A percentile compares a stretch with the other conserved stretches of the same genome.
Evolutionary conservation across 1,140 invertebrate genomes (phyloP).

Genomic region (Liolophura sinensis): DNA sequence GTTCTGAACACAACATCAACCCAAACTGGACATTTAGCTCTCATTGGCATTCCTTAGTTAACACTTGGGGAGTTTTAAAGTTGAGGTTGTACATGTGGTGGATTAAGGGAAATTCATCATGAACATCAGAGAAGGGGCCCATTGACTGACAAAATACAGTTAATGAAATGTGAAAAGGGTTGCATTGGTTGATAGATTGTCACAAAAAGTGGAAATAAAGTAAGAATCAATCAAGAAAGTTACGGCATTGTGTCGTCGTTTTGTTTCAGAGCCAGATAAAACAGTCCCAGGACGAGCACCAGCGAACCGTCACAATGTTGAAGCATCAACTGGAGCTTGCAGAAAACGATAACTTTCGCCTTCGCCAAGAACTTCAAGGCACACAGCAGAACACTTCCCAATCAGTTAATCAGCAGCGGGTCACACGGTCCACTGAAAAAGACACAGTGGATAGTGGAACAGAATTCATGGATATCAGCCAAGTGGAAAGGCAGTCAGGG

Average conservation of each 20-base stretch:
- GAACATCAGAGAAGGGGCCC: no score
- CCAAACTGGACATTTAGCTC: no score
- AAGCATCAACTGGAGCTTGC: conserved; percentile 50
- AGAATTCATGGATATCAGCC: conserved; percentile 26
- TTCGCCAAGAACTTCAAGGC: conserved; percentile 44
- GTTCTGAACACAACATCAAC: no score
- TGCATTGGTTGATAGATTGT: no score
- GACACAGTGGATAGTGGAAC: background rate
- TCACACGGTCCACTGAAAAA: background rate
- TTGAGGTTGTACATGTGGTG: no score
- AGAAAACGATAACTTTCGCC: conserved; percentile 46
- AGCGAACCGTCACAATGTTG: conserved; percentile 35
- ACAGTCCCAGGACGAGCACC: conserved; percentile 45
- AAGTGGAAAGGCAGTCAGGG: conserved; percentile 57
- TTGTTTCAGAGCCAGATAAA: conserved; percentile 49
- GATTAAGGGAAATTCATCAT: no score
- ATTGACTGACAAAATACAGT: no score
- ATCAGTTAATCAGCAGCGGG: no score
- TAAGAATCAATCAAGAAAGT: no score
- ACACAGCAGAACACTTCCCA: conserved; percentile 16
- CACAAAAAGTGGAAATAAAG: background rate
- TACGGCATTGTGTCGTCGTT: background rate
- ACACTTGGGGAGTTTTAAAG: no score
- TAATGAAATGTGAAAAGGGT: background rate
- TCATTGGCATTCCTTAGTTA: no score